These are phyloP conservation scores for Parazoanthus atlanticus DNA, from an alignment of 92 coral and sea anemone genomes.

Conservation along the genomic window DNA sequence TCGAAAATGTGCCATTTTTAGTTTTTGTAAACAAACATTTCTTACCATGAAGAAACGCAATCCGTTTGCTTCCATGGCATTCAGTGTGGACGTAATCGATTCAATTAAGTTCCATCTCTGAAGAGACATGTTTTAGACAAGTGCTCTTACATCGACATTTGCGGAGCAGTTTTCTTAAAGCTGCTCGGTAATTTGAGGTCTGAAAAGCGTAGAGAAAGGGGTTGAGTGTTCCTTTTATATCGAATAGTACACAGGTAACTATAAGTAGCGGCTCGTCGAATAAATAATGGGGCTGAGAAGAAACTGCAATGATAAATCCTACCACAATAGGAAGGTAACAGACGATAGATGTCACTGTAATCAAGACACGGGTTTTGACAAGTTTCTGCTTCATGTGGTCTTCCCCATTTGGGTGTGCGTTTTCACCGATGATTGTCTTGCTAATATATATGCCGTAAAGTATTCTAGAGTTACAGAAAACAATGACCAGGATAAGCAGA, in stretches of 20 bases:
- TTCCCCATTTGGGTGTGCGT: background rate
- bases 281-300: background rate
- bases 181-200: constrained; percentile 3
- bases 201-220: background rate
- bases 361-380: background rate
- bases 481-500: background rate
- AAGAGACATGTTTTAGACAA: too few relatives aligned
- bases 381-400: constrained; percentile 1
- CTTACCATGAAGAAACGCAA: too few relatives aligned
- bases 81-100: too few relatives aligned
- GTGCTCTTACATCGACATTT: background rate
- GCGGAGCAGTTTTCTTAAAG: background rate
- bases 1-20: too few relatives aligned
- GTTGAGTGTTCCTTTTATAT: background rate
- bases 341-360: background rate
- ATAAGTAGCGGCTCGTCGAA: background rate
- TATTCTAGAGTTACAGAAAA: background rate
- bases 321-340: background rate
- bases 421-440: background rate
- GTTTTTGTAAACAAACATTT: too few relatives aligned
- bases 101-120: too few relatives aligned
- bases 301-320: background rate
- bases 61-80: too few relatives aligned
- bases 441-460: constrained; percentile 4
- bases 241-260: background rate